Evolutionary conservation across 2,113 vertebrate genomes (phyloP), one percentile per base, ranked within the genome.

Genomic region (Mormyrus iriodes): DNA sequence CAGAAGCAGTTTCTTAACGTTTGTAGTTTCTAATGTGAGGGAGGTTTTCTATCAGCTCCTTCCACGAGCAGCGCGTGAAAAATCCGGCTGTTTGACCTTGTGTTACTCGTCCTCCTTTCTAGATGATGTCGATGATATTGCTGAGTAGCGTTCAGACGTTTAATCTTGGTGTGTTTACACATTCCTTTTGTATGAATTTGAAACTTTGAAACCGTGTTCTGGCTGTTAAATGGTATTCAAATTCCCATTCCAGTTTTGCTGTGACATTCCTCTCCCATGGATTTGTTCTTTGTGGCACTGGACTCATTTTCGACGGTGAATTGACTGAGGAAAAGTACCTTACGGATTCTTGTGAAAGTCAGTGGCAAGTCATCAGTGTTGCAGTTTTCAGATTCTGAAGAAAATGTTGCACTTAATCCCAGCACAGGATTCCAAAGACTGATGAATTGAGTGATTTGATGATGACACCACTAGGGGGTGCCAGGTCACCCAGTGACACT

Each of bases 221-320:
- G 92, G 86, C 93, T 93, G 93, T 93, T 93, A 85, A 92, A 93
- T 95, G 92, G 91, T 89, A 90, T 91, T 91, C 93, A 90, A 91
- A 84, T 91, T 86, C n/a, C 90, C 89, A 89, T 87, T 89, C 88
- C 89, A 90, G 84, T 90, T 91, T 90, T 89, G 88, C 87, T 88
- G 90, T 91, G 76, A 87, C 52, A 89, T 92, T 88, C 88, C 89
- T 91, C 88, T 92, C 92, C 84, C 91, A 73, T 92, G 91, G 91
- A 92, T 89, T 31, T 88, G 90, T 90, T 92, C 91, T 94, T 93
- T 91, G 73, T 94, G 24, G 93, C 92, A 24, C 48, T 85, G 55
- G 53, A 53, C 89, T 92, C 89, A 93, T 94, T 95, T 96, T 94
- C 12, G 94, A 95, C 91, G 94, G 93, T 92, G 93, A 95, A 94